These are phyloP conservation scores for Pammene aurita DNA, from an alignment of 2,888 invertebrate genomes.

Conservation along the genomic window DNA sequence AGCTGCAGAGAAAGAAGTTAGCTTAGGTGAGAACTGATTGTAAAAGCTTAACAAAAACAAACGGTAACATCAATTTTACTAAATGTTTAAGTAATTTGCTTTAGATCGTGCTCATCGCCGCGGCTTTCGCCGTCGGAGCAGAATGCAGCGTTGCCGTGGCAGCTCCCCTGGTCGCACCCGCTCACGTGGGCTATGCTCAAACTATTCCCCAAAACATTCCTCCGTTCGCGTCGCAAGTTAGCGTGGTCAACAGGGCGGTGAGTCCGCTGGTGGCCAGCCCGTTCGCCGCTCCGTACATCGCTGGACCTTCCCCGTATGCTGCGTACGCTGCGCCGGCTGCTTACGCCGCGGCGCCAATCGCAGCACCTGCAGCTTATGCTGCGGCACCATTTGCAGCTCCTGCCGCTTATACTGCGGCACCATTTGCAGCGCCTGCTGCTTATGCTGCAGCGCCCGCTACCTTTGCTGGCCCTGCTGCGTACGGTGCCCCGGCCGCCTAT, in stretches of 20 bases:
- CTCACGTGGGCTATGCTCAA: slow-evolving; percentile 82
- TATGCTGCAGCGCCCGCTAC: slow-evolving; percentile 43
- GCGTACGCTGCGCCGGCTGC: slow-evolving; percentile 49
- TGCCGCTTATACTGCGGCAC: slow-evolving; percentile 41
- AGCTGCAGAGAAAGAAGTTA: too few species aligned
- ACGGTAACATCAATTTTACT: too few species aligned
- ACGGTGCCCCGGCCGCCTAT: slow-evolving; percentile 39
- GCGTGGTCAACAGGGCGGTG: slow-evolving; percentile 76
- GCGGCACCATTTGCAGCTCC: slow-evolving; percentile 44
- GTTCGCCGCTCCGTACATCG: slow-evolving; percentile 49
- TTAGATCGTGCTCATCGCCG: slow-evolving; percentile 76
- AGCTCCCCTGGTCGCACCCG: slow-evolving; percentile 78
- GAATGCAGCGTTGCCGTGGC: slow-evolving; percentile 69
- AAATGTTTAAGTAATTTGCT: slow-evolving; percentile 43
- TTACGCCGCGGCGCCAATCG: slow-evolving; percentile 43
- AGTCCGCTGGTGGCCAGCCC: slow-evolving; percentile 69
- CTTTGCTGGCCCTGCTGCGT: slow-evolving; percentile 49
- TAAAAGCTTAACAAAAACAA: too few species aligned
- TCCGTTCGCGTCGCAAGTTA: slow-evolving; percentile 85
- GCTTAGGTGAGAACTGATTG: too few species aligned
- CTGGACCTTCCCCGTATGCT: slow-evolving; percentile 53
- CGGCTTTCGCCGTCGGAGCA: slow-evolving; percentile 64
- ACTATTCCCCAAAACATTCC: slow-evolving; percentile 85
- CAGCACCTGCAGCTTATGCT: slow-evolving; percentile 34
- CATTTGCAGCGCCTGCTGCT: slow-evolving; percentile 49